Percentiles rank a stretch among this genome's conserved stretches.
phyloP scores from a whole-genome alignment of 2,113 vertebrate genomes.

The Leucopternis melanops region DNA sequence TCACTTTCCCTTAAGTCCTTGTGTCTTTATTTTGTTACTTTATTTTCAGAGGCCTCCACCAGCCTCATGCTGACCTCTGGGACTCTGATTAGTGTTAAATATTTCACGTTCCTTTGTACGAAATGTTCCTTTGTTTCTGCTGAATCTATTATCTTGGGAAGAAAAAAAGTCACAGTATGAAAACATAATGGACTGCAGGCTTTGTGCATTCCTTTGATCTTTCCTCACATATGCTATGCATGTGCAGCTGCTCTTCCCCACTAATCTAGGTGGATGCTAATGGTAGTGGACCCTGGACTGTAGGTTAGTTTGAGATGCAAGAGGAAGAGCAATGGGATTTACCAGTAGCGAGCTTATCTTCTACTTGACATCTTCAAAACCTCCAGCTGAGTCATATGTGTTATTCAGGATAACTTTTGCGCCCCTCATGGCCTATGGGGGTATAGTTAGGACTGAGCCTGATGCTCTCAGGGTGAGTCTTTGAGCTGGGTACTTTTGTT shows the following conservation, averaged over 20 bases:
- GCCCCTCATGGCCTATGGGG: background rate
- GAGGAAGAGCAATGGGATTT: background rate
- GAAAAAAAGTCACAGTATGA: background rate
- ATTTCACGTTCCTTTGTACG: background rate
- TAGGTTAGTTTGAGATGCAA: background rate
- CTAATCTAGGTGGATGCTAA: background rate
- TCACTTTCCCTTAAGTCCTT: background rate
- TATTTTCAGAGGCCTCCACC: background rate
- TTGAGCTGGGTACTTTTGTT: background rate
- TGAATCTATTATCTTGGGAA: background rate
- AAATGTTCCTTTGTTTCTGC: background rate
- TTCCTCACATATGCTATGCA: background rate
- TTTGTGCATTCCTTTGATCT: background rate
- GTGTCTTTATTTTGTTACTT: background rate
- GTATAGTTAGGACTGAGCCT: background rate
- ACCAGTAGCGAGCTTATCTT: background rate
- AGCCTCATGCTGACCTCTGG: background rate
- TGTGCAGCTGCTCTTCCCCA: background rate
- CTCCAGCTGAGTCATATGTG: background rate
- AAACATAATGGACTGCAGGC: background rate
- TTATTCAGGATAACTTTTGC: background rate
- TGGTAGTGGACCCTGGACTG: background rate
- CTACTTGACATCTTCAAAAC: background rate
- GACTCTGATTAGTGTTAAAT: background rate
- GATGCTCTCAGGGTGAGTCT: background rate